Evolutionary conservation across 2,797 vertebrate species (phyloP).

Genomic region (Adrianichthys oophorus): DNA sequence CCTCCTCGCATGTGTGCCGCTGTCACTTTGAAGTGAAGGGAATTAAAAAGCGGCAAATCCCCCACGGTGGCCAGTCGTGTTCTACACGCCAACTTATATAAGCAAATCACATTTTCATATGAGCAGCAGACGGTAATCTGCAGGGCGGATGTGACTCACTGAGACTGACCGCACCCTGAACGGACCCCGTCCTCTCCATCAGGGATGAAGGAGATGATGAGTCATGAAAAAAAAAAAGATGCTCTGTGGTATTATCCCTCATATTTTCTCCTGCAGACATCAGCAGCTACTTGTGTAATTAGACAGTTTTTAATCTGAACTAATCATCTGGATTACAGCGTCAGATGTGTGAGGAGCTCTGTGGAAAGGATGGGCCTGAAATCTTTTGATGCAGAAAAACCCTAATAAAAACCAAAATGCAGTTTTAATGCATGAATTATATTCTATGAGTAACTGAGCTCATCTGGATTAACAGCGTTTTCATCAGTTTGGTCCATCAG

Average conservation of each 20-base stretch:
- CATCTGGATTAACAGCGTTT: no score
- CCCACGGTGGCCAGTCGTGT: constrained; percentile 11
- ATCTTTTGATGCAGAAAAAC: no score
- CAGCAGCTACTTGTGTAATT: constrained; percentile 33
- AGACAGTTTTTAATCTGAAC: constrained; percentile 20
- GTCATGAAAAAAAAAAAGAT: not conserved
- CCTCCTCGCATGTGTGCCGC: constrained; percentile 23
- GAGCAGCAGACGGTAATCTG: constrained; percentile 29
- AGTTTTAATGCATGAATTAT: no score
- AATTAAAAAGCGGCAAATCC: constrained; percentile 53
- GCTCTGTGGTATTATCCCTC: constrained; percentile 1
- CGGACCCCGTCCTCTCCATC: constrained; percentile 9
- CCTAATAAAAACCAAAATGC: no score
- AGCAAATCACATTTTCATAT: constrained; percentile 26
- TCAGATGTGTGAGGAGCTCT: not conserved
- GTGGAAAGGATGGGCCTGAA: not conserved
- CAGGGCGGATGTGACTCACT: constrained; percentile 19
- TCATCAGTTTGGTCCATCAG: no score
- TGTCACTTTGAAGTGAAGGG: constrained; percentile 40
- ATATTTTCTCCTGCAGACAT: constrained; percentile 4
- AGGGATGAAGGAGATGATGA: constrained; percentile 3
- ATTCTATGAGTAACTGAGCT: no score
- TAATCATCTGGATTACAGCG: constrained; percentile 32
- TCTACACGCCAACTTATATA: constrained; percentile 41
- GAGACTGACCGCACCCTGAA: constrained; percentile 26